phyloP scores from a whole-genome alignment of 2,113 vertebrate genomes.

The Diphyllodes magnificus region DNA sequence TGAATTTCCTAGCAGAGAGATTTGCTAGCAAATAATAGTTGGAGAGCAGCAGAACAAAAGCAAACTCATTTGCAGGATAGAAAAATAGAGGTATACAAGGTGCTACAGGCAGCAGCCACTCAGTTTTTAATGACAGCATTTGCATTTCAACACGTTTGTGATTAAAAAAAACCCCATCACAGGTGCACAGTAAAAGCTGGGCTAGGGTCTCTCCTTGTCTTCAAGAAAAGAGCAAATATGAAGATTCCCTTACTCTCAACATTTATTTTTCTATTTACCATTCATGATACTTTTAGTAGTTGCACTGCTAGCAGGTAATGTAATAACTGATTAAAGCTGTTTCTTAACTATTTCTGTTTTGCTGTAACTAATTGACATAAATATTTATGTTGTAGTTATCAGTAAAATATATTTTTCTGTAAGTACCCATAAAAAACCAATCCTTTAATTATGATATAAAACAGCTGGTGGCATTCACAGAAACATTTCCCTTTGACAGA shows the following conservation, averaged over 20 bases:
- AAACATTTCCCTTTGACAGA: conserved; percentile 29
- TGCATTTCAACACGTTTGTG: background rate
- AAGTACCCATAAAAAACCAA: conserved; percentile 44
- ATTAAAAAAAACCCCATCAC: background rate
- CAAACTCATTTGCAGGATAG: background rate
- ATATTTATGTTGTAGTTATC: conserved; percentile 71
- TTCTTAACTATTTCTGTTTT: conserved; percentile 36
- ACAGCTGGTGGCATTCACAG: conserved; percentile 54
- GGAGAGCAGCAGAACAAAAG: background rate
- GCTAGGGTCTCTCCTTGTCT: background rate
- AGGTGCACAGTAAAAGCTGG: background rate
- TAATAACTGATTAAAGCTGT: background rate
- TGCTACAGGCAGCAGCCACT: background rate
- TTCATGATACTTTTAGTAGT: background rate
- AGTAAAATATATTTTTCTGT: conserved; percentile 61
- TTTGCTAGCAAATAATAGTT: background rate
- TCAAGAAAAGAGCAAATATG: background rate
- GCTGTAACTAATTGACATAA: conserved; percentile 54
- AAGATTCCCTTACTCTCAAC: background rate
- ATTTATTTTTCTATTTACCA: background rate
- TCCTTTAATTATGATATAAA: conserved; percentile 66
- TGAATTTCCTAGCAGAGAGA: background rate
- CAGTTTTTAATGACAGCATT: background rate
- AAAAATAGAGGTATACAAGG: background rate
- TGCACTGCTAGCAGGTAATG: background rate